Base-by-base conservation (phyloP, 2,113 vertebrate genomes). In the Bubo blakistoni region DNA sequence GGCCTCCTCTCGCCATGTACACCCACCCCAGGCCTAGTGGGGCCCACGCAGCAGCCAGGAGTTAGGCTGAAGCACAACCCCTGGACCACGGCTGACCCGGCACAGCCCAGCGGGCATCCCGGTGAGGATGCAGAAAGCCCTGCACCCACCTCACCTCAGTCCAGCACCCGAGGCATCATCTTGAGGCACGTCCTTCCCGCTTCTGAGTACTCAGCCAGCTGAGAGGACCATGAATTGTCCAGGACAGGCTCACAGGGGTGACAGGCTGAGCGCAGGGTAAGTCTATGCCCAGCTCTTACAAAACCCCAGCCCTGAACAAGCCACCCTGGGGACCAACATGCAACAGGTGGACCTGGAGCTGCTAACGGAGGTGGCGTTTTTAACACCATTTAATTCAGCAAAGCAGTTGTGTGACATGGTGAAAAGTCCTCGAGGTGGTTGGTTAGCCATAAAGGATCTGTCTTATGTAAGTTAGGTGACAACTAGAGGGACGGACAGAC, bases 61-160 rank as follows among this genome's bases (percentile, higher is more conserved):
- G 42, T 44, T 4, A 26, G 17, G 32, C 62, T 9, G 1, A 62
- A 70, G 86, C 61, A 66, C 65, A 85, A 44, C 21, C 46, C 78
- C 21, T 1, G 32, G 38, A 52, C 6, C 17, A 55, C 2, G 1
- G 34, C n/a, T 1, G 13, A 62, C 32, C 18, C 62, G 2, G 29
- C 40, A 80, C 11, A 49, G 27, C 49, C n/a, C 76, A 13, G 22
- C 0, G 3, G 5, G 30, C 30, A 59, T 24, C 22, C 32, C 11
- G 0, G 9, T 2, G 22, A 59, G 49, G 73, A 71, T 29, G 42
- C 40, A 44, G 13, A 12, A 42, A 85, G 13, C 13, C 9, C 22
- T 7, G 9, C 2, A 4, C 6, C 3, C 55, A 29, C 4, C 63
- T n/a, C 63, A 30, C 47, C n/a, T 24, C 57, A 34, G n/a, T 42